phyloP scores from a whole-genome alignment of 2,797 vertebrate genomes.

The Amazonetta brasiliensis region DNA sequence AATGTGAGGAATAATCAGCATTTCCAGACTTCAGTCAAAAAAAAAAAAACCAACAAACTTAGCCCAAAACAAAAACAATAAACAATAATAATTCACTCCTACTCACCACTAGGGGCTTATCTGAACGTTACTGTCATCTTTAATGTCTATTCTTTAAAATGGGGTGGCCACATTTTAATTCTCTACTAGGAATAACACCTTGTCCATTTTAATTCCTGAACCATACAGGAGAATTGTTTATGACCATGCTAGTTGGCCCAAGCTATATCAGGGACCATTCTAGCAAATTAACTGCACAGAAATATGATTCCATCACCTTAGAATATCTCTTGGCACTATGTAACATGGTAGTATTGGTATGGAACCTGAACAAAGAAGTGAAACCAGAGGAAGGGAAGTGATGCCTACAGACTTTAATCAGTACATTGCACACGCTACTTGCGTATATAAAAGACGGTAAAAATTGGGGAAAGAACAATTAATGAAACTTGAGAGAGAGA shows the following conservation, averaged over 20 bases:
- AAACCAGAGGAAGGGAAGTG: not conserved
- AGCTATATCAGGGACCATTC: not conserved
- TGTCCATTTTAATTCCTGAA: not conserved
- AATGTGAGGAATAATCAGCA: not conserved
- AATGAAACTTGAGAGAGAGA: not conserved
- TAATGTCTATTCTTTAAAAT: fast-evolving
- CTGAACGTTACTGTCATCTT: not conserved
- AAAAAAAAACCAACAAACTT: not conserved
- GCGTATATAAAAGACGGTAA: not conserved
- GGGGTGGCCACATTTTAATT: not conserved
- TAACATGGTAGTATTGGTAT: not conserved
- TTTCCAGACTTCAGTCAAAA: not conserved
- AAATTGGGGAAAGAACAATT: not conserved
- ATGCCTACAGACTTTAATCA: not conserved
- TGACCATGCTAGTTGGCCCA: not conserved
- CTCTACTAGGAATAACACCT: not conserved
- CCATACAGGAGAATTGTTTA: not conserved
- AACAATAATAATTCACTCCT: not conserved
- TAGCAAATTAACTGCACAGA: not conserved
- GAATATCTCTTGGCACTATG: not conserved
- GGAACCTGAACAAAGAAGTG: not conserved
- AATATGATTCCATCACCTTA: not conserved
- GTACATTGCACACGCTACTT: not conserved
- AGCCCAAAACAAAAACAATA: not conserved
- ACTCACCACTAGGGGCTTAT: not conserved